These are phyloP conservation scores for Caracal caracal DNA, from an alignment of 2,113 vertebrate species.

Conservation along the genomic window DNA sequence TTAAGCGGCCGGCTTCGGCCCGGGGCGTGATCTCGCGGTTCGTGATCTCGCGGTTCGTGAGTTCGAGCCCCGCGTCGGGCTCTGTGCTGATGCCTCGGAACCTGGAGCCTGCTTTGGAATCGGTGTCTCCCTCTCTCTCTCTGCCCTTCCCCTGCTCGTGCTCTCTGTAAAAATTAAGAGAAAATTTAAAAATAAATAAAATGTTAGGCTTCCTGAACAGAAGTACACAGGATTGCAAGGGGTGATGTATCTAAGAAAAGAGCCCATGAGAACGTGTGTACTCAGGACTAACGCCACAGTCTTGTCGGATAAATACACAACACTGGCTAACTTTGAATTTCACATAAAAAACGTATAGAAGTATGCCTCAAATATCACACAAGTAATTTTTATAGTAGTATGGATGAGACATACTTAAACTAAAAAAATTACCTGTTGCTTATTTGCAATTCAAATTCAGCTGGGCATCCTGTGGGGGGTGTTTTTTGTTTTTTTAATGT, in stretches of 20 bases:
- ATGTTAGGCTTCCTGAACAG: not conserved
- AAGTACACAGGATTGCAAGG: not conserved
- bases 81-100: no score
- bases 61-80: no score
- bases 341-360: not conserved
- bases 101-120: no score
- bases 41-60: no score
- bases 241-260: not conserved
- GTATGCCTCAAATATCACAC: not conserved
- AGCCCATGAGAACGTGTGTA: not conserved
- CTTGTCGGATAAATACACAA: constrained; percentile 43
- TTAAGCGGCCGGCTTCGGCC: no score
- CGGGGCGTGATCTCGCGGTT: no score
- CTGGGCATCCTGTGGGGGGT: not conserved
- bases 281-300: constrained; percentile 26
- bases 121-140: no score
- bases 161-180: no score
- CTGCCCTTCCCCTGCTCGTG: no score
- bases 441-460: constrained; percentile 40
- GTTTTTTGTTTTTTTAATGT: no score
- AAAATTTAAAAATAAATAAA: no score
- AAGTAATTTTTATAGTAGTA: not conserved
- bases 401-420: not conserved
- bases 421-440: constrained; percentile 7
- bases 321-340: constrained; percentile 32